A percentile compares a stretch with the other conserved stretches of the same genome.
These are phyloP conservation scores for Hycleus cichorii DNA, from an alignment of 1,140 invertebrate species.

Conservation along the genomic window DNA sequence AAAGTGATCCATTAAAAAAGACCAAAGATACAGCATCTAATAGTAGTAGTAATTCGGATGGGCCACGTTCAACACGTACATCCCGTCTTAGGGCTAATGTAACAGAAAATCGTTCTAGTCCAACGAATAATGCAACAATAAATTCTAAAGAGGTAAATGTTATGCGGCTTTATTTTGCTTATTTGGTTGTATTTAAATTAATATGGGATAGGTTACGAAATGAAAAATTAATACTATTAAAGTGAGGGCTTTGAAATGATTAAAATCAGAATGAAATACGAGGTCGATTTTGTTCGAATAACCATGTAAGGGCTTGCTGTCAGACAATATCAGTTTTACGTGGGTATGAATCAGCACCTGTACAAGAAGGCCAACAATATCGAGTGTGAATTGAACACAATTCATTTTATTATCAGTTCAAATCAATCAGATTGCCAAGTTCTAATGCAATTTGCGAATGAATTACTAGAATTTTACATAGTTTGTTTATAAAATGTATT, in stretches of 20 bases:
- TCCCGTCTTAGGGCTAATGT: conserved; percentile 54
- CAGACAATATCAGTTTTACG: conserved; percentile 1
- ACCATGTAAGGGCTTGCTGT: conserved; percentile 5
- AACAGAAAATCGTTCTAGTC: conserved; percentile 10
- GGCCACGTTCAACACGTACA: conserved; percentile 58
- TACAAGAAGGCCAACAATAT: neutral
- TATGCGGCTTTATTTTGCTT: neutral
- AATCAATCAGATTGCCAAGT: too few relatives aligned
- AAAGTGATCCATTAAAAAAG: neutral
- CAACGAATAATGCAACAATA: neutral
- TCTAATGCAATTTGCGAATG: too few relatives aligned
- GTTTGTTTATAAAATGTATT: too few relatives aligned
- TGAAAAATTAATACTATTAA: too few relatives aligned
- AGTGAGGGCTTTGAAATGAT: too few relatives aligned
- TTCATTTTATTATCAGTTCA: too few relatives aligned
- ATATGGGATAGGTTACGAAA: too few relatives aligned
- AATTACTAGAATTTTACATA: too few relatives aligned
- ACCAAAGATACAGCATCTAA: conserved; percentile 29
- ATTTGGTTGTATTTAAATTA: too few relatives aligned
- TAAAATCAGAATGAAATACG: conserved; percentile 1
- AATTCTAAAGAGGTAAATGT: conserved; percentile 15
- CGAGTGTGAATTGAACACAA: too few relatives aligned
- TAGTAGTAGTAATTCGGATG: conserved; percentile 35
- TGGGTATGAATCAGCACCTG: conserved; percentile 12
- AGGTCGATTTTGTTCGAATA: conserved; percentile 4